Percentiles rank a stretch among this genome's conserved stretches.
These are phyloP conservation scores for Heliconius ismenius DNA, from an alignment of 2,888 invertebrate genomes.

Conservation along the genomic window DNA sequence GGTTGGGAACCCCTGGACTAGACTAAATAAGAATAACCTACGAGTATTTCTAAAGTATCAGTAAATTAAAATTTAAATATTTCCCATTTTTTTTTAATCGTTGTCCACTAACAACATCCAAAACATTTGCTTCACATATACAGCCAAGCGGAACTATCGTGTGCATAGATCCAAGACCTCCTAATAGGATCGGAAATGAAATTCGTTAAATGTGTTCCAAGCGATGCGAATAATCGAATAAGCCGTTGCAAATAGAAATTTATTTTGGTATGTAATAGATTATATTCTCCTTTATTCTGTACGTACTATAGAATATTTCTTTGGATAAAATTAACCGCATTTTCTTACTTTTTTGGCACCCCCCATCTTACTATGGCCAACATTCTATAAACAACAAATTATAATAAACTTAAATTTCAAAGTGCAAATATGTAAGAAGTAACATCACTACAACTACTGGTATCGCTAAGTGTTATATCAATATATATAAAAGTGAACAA, in stretches of 20 bases:
- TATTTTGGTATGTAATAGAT: not conserved
- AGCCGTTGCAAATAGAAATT: conserved; percentile 19
- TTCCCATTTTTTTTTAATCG: not conserved
- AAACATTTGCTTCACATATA: conserved; percentile 25
- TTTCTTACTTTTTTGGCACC: conserved; percentile 66
- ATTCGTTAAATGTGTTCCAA: conserved; percentile 9
- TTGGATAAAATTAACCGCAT: conserved; percentile 24
- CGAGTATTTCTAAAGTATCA: not conserved
- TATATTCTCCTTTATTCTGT: not conserved
- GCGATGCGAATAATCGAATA: conserved; percentile 27
- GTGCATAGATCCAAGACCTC: conserved; percentile 26
- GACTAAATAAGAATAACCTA: not conserved
- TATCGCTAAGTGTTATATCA: conserved; percentile 76
- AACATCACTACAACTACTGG: conserved; percentile 59
- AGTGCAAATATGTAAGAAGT: conserved; percentile 66
- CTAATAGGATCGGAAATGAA: conserved; percentile 6
- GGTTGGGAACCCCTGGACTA: too few relatives aligned
- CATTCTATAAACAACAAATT: conserved; percentile 46
- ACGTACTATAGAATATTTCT: not conserved
- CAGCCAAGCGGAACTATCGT: conserved; percentile 38
- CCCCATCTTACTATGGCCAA: conserved; percentile 65
- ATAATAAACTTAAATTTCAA: conserved; percentile 47
- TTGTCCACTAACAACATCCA: conserved; percentile 12
- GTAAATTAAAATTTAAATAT: not conserved
- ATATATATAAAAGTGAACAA: conserved; percentile 83